Base-by-base conservation (phyloP, 1,140 invertebrate species). In the Anastrepha obliqua region DNA sequence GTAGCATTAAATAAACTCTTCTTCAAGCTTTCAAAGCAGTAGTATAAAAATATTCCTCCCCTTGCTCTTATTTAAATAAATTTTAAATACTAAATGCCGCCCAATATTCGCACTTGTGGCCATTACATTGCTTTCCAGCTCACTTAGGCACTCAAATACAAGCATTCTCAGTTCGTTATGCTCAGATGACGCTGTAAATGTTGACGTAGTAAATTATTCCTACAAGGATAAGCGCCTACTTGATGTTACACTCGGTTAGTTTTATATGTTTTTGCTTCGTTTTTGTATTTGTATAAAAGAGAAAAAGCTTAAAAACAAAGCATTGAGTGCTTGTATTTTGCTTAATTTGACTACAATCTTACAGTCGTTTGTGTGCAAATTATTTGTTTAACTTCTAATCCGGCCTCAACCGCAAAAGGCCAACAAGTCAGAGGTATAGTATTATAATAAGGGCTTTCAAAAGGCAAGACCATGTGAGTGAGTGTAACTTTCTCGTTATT, bases 371-470 rank as follows among this genome's bases (percentile, higher is more conserved):
- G 74, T 81, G 74, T 81, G 47, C 44, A 81, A 81, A 81, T 81
- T 81, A 81, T 20, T 81, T 55, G 74, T 55, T 81, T 81, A 81
- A 81, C 17, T 81, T 74, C 67, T 47, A 47, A 74, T 11, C 44
- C 67, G 74, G 20, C 47, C 74, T 55, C 74, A 55, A 55, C 74
- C 47, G 20, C 60, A 62, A n/a, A 0, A 17, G 29, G 29, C 64
- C 29, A 29, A 39, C 8, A 39, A 67, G 64, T 39, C 64, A 39
- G 5, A 67, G n/a, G 11, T 4, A 9, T 17, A 67, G n/a, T 67
- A 39, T 11, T 62, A 29, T 29, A 4, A 62, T 5, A n/a, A 62
- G 51, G 51, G 51, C 2, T 55, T 55, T 55, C 67, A n/a, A 11
- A 2, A 42, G 44, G 42, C 15, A 7, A 44, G 11, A 2, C 4